Percentiles rank a stretch among this genome's conserved stretches.
phyloP scores from a whole-genome alignment of 2,888 invertebrate species.

The Drosophila neoperkinsi region DNA sequence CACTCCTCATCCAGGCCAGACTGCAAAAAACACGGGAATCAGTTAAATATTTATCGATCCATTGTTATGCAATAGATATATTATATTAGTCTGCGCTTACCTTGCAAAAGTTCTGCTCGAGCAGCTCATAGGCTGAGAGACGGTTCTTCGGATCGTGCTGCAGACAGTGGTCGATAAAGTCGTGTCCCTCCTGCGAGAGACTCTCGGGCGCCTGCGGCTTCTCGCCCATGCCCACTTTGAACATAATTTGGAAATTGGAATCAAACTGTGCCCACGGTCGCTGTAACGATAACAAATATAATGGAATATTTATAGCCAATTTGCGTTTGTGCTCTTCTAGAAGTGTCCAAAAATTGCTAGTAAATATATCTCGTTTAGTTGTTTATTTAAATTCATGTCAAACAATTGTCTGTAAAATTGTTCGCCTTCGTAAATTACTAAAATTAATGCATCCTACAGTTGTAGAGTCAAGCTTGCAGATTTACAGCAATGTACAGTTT shows the following conservation, averaged over 20 bases:
- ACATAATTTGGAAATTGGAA: conserved; percentile 98
- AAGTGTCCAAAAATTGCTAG: not conserved
- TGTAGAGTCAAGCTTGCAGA: not conserved
- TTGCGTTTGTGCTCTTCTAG: not conserved
- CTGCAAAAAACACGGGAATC: conserved; percentile 48
- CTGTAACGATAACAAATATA: conserved; percentile 73
- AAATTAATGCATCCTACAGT: not conserved
- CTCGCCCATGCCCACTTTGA: conserved; percentile 97
- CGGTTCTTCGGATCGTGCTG: conserved; percentile 92
- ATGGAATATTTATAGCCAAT: not conserved
- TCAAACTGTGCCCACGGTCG: conserved; percentile 97
- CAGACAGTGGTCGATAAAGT: conserved; percentile 92
- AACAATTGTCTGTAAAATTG: not conserved
- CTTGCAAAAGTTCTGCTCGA: conserved; percentile 91
- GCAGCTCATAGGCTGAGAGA: conserved; percentile 89
- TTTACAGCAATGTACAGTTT: not conserved
- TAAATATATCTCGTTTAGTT: not conserved
- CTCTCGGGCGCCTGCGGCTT: conserved; percentile 91
- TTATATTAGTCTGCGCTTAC: conserved; percentile 73
- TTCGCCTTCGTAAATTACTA: too few species aligned
- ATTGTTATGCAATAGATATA: not conserved
- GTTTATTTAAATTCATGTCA: not conserved
- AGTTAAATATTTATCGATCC: not conserved
- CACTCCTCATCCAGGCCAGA: conserved; percentile 82
- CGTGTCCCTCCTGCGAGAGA: conserved; percentile 92